A percentile compares a stretch with the other conserved stretches of the same genome.
phyloP scores from a whole-genome alignment of 2,113 vertebrate species.

The Sinocyclocheilus grahami region DNA sequence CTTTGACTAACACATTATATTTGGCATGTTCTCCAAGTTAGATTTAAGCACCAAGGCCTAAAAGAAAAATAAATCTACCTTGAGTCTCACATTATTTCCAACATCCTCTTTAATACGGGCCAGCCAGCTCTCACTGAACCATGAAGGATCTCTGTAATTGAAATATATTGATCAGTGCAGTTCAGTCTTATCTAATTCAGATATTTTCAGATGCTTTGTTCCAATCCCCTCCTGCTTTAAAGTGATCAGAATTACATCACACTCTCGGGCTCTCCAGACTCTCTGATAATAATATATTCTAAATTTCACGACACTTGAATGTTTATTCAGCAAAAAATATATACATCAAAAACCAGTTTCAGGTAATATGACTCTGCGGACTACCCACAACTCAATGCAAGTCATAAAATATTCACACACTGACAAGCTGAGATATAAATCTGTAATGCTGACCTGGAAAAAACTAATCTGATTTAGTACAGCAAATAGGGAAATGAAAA shows the following conservation, averaged over 20 bases:
- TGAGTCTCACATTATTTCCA: conserved; percentile 93
- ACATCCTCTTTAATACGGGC: conserved; percentile 91
- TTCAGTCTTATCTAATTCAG: background rate
- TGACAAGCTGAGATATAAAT: conserved; percentile 36
- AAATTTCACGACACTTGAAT: background rate
- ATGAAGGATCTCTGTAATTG: conserved; percentile 84
- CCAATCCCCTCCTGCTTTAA: background rate
- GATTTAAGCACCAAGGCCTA: background rate
- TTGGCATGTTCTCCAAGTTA: background rate
- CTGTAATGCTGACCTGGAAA: conserved; percentile 19
- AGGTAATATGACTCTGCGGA: conserved; percentile 29
- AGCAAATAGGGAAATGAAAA: no score
- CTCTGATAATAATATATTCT: background rate
- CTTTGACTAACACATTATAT: background rate
- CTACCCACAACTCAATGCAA: conserved; percentile 8
- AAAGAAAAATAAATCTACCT: conserved; percentile 77
- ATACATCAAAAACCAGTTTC: background rate
- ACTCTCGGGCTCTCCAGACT: background rate
- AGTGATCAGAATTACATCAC: background rate
- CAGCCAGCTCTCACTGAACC: conserved; percentile 90
- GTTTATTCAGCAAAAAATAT: background rate
- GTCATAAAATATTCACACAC: conserved; percentile 46
- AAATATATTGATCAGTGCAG: conserved; percentile 21
- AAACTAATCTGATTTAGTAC: conserved; percentile 14
- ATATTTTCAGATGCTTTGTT: conserved; percentile 15